Base-by-base conservation (phyloP, 1,140 invertebrate genomes). In the Archivesica marissinica region DNA sequence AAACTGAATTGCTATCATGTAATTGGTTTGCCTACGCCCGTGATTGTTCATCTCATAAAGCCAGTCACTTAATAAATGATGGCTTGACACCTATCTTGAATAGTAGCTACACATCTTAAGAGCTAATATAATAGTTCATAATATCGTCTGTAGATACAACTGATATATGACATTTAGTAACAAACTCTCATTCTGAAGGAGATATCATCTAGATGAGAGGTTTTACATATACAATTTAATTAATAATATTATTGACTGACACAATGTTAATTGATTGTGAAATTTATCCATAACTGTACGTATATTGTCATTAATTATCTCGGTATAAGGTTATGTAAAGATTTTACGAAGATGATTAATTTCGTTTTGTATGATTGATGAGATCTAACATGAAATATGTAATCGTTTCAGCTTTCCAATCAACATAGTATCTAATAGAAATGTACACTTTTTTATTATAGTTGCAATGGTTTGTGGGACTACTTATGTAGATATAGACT, bases 1-100 rank as follows among this genome's bases (percentile, higher is more conserved):
- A 20, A 35, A 35, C 30, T 35, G 1, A 13, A 35, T 33, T 64
- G 6, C 30, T 64, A 64, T 64, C 30, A 17, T 35, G 0, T 64
- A 64, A 64, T 64, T 33, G 30, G 33, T 64, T 35, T 64, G 30
- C 59, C 23, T 17, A 64, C 59, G 59, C 59, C 59, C 59, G 30
- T 64, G 59, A 64, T 64, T 64, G 59, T 64, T 64, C 38, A 64
- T 64, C 30, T 3, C 17, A n/a, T n/a, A n/a, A n/a, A n/a, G n/a
- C n/a, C n/a, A 33, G 15, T 35, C 15, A 35, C 28, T 25, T 35
- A n/a, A n/a, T 64, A 64, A 64, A 64, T 33, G 38, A 64, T 64
- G 59, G 7, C 9, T 20, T 64, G 59, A 64, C 59, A 64, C 59
- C 59, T 64, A 64, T 17, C 28, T 13, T 64, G n/a, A 64, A 64